Conservation (phyloP, 2,888 invertebrate genomes). For the Pinctada fucata region DNA sequence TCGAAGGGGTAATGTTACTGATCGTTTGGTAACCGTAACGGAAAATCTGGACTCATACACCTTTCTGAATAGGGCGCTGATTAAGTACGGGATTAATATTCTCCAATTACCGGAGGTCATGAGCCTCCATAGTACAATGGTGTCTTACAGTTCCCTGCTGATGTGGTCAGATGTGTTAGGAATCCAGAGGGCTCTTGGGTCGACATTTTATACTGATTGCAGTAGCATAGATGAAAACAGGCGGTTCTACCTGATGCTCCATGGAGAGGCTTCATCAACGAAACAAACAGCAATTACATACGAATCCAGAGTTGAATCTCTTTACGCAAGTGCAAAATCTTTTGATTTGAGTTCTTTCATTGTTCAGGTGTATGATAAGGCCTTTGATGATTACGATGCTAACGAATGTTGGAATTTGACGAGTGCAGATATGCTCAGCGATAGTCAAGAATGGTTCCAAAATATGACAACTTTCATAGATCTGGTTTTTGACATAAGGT, state of each 20-base stretch:
- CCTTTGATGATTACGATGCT: not conserved
- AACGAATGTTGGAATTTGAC: not conserved
- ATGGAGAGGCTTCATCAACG: slow-evolving; percentile 13
- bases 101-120: slow-evolving; percentile 3
- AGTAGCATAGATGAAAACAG: not conserved
- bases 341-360: not conserved
- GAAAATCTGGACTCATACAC: slow-evolving; percentile 19
- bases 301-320: slow-evolving; percentile 6
- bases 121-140: not conserved
- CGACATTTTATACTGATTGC: slow-evolving; percentile 19
- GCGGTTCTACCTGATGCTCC: not conserved
- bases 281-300: slow-evolving; percentile 6
- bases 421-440: not conserved
- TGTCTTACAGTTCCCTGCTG: slow-evolving; percentile 15
- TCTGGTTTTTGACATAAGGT: slow-evolving; percentile 7
- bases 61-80: not conserved
- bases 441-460: slow-evolving; percentile 24
- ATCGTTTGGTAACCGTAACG: not conserved
- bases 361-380: not conserved
- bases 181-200: slow-evolving; percentile 24
- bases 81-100: slow-evolving; percentile 4
- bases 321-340: not conserved
- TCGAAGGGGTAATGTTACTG: not conserved
- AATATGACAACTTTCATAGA: slow-evolving; percentile 30
- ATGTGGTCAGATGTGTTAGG: slow-evolving; percentile 19